Base-by-base conservation (phyloP, 2,797 vertebrate species). In the Remorina albescens region DNA sequence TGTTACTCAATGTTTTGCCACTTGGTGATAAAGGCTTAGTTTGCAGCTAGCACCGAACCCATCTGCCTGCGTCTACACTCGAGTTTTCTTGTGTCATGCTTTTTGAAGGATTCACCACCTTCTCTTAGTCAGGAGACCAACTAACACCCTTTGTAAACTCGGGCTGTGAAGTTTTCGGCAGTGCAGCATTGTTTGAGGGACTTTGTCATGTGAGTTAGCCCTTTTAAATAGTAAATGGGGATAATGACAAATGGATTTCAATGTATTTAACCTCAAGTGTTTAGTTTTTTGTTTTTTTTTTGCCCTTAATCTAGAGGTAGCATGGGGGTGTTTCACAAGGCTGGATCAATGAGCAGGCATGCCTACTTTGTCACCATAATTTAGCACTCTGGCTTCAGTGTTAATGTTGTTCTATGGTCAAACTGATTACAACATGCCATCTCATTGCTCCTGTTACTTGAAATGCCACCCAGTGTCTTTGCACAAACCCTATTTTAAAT, bases 401-500 rank as follows among this genome's bases (percentile, higher is more conserved):
- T 85, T 73, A 64, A 51, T 36, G 46, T 66, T 67, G 51, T 39
- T 76, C 44, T 28, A 78, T 26, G 82, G 71, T 84, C 71, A 73
- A 50, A 66, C 59, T 58, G 77, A 49, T 62, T 56, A 51, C 57
- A 44, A 61, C 82, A 81, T 83, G 89, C 89, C 82, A 50, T 83
- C 91, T 93, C 90, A 87, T 85, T 90, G 89, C 76, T 93, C 91
- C 89, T 7, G 80, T 67, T 69, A 76, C 86, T 90, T 88, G 86
- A 87, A 86, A 89, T 85, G 85, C 86, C 86, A 59, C 91, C 92
- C 89, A 71, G 88, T 91, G 91, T 92, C 90, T 94, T 94, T 94
- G 93, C 94, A 95, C 94, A 94, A 91, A 91, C 86, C 87, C 90
- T 90, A 86, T 93, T 94, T 93, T 92, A 88, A 92, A 93, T 80